Evolutionary conservation across 2,888 invertebrate genomes (phyloP).

Genomic region (Zaprionus bogoriensis): DNA sequence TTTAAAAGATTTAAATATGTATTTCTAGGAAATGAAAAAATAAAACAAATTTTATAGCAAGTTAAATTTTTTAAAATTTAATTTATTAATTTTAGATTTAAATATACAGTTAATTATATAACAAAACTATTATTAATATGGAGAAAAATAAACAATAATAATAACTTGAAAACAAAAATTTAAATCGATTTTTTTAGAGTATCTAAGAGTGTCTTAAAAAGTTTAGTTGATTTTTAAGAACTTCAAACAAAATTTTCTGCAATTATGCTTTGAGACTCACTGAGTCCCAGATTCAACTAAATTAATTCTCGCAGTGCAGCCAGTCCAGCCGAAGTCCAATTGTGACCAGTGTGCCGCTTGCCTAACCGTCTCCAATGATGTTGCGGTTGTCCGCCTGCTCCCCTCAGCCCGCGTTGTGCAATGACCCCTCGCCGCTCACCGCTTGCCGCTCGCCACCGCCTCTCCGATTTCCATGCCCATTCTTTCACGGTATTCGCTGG

Average conservation of each 20-base stretch:
- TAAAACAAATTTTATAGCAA: no score
- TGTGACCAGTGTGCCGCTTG: conserved; percentile 17
- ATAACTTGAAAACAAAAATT: no score
- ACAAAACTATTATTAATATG: background rate
- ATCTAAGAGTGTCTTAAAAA: no score
- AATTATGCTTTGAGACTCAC: no score
- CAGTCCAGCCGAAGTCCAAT: conserved; percentile 14
- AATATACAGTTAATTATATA: background rate
- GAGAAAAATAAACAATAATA: no score
- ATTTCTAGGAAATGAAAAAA: no score
- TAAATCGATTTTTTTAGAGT: no score
- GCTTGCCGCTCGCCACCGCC: background rate
- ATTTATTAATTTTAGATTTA: no score
- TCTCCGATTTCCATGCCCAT: background rate
- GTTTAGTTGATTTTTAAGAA: no score
- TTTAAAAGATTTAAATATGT: background rate
- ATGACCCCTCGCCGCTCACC: background rate
- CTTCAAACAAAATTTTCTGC: no score
- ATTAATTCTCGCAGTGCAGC: conserved; percentile 15
- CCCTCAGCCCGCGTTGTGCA: no score
- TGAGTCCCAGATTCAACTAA: background rate
- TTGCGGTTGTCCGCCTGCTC: conserved; percentile 51
- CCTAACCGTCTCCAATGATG: conserved; percentile 51
- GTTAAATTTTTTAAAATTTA: no score
- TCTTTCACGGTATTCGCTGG: conserved; percentile 32